Conservation (phyloP, 2,113 vertebrate genomes). For the Calonectris borealis region DNA sequence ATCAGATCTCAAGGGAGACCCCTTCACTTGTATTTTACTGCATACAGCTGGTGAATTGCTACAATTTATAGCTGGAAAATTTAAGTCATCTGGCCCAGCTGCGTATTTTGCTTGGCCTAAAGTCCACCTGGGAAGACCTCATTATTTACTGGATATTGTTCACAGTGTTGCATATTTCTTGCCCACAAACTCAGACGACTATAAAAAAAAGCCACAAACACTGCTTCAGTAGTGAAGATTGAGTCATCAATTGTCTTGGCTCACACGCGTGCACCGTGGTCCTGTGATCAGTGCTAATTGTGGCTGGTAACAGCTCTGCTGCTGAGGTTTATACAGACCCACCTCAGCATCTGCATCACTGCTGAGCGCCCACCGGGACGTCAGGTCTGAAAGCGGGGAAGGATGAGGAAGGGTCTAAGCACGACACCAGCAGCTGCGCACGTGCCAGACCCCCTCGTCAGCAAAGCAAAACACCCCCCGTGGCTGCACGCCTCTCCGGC, state of each 20-base stretch:
- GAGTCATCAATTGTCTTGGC: neutral
- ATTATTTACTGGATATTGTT: neutral
- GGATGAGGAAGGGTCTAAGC: neutral
- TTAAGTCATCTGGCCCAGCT: neutral
- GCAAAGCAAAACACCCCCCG: no score
- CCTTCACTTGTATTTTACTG: neutral
- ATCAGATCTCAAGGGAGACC: neutral
- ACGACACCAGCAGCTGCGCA: neutral
- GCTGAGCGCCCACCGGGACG: accelerated
- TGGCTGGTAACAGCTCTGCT: neutral
- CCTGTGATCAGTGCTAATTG: accelerated
- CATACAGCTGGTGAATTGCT: neutral
- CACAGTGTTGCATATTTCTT: neutral
- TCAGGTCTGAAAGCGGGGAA: accelerated
- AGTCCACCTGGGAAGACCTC: neutral
- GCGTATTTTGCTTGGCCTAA: neutral
- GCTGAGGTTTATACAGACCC: neutral
- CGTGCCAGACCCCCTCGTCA: accelerated
- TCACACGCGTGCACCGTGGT: accelerated
- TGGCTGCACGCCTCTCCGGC: neutral
- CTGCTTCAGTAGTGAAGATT: neutral
- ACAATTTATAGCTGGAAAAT: neutral
- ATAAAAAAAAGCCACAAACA: neutral
- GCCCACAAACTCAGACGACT: neutral
- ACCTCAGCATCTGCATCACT: neutral